These are phyloP conservation scores for Drosophila kurseongensis DNA, from an alignment of 1,140 invertebrate species.

Conservation along the genomic window DNA sequence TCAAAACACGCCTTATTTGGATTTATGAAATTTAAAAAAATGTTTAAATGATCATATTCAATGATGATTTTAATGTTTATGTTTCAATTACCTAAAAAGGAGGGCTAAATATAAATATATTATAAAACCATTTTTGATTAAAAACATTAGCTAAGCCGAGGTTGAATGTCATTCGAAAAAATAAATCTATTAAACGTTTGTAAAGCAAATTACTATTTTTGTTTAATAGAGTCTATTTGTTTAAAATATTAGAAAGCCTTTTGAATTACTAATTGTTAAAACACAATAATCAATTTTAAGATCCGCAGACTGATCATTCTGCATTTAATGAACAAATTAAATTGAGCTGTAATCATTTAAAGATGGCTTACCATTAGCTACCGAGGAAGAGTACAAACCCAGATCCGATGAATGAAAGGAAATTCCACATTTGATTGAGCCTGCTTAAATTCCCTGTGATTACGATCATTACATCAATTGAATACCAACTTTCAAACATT, in stretches of 20 bases:
- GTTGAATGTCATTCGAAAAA: no score
- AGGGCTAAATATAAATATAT: no score
- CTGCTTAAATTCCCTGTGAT: constrained; percentile 3
- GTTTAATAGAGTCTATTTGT: no score
- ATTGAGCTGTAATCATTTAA: not conserved
- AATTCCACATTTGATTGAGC: constrained; percentile 36
- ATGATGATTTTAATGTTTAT: not conserved
- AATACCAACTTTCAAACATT: constrained; percentile 35
- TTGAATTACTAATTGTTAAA: not conserved
- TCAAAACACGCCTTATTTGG: not conserved
- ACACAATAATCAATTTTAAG: not conserved
- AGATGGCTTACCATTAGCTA: not conserved
- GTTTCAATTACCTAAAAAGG: no score
- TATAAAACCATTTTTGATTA: no score
- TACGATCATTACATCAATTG: constrained; percentile 23
- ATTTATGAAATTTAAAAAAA: not conserved
- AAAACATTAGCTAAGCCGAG: no score
- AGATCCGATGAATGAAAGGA: constrained; percentile 8
- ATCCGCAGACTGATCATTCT: not conserved
- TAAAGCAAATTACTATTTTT: no score
- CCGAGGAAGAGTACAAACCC: not conserved
- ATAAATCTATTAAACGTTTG: no score
- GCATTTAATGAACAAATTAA: not conserved
- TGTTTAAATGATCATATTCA: not conserved
- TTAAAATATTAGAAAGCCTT: not conserved